Conservation (phyloP, 2,113 vertebrate genomes). For the Ciconia boyciana region DNA sequence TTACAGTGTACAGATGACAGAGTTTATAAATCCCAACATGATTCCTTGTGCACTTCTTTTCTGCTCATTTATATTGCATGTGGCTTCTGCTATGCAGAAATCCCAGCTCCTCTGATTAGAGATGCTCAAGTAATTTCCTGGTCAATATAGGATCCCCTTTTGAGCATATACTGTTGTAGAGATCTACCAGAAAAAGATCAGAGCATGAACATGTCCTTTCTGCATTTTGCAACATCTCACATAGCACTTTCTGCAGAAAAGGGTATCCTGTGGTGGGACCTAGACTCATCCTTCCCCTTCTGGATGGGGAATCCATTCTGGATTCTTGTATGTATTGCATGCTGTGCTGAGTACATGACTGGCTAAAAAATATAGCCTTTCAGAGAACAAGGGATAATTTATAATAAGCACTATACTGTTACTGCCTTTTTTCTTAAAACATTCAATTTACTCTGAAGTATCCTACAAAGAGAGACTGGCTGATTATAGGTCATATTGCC, state of each 20-base stretch:
- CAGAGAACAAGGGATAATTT: neutral
- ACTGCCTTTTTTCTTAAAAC: neutral
- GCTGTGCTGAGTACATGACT: neutral
- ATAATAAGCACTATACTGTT: neutral
- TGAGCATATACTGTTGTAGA: neutral
- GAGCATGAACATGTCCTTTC: neutral
- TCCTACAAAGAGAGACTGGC: neutral
- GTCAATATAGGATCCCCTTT: neutral
- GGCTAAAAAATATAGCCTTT: neutral
- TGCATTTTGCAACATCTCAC: neutral
- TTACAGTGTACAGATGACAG: neutral
- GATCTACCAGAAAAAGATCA: neutral
- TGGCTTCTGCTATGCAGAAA: neutral
- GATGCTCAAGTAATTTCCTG: neutral
- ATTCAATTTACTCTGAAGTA: neutral
- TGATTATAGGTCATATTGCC: neutral
- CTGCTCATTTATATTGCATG: neutral
- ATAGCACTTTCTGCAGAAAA: neutral
- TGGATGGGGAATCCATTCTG: neutral
- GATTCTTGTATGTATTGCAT: neutral
- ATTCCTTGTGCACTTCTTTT: neutral
- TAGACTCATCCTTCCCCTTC: neutral
- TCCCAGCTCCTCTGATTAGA: neutral
- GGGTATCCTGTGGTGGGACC: neutral
- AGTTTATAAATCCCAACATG: neutral